These are phyloP conservation scores for Epirrhoe tristata DNA, from an alignment of 2,888 invertebrate species.

Conservation along the genomic window DNA sequence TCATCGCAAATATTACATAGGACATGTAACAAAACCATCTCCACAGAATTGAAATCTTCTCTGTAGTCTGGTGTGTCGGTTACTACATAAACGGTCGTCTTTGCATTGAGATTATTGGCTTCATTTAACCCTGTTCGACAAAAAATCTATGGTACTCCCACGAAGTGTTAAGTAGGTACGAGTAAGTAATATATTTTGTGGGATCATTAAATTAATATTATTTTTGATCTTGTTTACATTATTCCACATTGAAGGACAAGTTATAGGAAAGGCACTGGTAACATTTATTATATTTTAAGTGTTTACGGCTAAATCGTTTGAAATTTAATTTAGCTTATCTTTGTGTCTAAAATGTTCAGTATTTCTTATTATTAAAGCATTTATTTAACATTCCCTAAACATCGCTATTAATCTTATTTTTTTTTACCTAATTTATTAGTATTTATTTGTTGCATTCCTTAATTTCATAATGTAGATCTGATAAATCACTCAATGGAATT, in stretches of 20 bases:
- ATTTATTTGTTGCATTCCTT: constrained; percentile 20
- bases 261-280: neutral
- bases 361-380: neutral
- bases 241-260: constrained; percentile 1
- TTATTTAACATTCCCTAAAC: constrained; percentile 8
- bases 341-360: constrained; percentile 23
- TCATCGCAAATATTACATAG: too few relatives aligned
- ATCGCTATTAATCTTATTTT: constrained; percentile 1
- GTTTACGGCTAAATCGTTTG: neutral
- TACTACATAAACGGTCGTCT: neutral
- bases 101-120: constrained; percentile 1
- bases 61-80: neutral
- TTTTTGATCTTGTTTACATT: constrained; percentile 4
- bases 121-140: constrained; percentile 4
- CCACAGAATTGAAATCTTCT: neutral
- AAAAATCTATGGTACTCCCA: neutral
- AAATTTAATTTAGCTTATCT: constrained; percentile 19
- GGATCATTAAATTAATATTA: neutral
- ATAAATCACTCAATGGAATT: constrained; percentile 39
- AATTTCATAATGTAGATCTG: constrained; percentile 29
- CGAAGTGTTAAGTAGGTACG: neutral
- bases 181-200: neutral
- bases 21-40: neutral
- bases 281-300: neutral
- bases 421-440: constrained; percentile 1